Conservation (phyloP, 1,140 invertebrate genomes). For the Diploscapter pachys region DNA sequence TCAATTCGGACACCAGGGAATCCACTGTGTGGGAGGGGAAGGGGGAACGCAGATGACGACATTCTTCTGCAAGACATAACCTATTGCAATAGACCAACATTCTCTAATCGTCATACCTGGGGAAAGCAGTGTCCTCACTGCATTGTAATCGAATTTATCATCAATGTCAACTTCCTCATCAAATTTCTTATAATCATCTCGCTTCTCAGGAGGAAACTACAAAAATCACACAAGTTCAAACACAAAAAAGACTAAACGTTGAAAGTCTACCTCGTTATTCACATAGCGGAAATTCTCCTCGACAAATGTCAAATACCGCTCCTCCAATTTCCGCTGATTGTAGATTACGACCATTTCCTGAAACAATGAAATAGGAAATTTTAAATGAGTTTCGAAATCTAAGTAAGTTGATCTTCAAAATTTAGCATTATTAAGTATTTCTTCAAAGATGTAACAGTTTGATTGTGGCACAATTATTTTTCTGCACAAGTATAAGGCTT, state of each 20-base stretch:
- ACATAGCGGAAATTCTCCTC: conserved; percentile 36
- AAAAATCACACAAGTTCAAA: conserved; percentile 22
- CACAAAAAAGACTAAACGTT: not conserved
- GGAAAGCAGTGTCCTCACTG: conserved; percentile 11
- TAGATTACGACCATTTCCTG: conserved; percentile 39
- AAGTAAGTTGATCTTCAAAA: no score
- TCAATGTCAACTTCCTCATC: conserved; percentile 30
- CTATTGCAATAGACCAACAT: no score
- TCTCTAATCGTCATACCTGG: no score
- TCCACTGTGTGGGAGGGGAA: not conserved
- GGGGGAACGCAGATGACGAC: conserved; percentile 16
- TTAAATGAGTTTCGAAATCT: no score
- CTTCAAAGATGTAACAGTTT: no score
- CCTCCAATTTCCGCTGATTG: conserved; percentile 30
- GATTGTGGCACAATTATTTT: no score
- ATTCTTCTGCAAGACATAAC: conserved; percentile 23
- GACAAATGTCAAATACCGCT: conserved; percentile 43
- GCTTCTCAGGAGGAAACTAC: conserved; percentile 41
- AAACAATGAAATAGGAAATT: not conserved
- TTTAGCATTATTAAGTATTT: no score
- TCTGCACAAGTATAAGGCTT: no score
- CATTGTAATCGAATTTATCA: conserved; percentile 44
- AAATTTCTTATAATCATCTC: conserved; percentile 35
- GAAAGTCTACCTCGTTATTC: conserved; percentile 32
- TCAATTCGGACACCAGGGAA: conserved; percentile 12